phyloP scores from a whole-genome alignment of 2,113 vertebrate genomes.

The Cottus gobio region DNA sequence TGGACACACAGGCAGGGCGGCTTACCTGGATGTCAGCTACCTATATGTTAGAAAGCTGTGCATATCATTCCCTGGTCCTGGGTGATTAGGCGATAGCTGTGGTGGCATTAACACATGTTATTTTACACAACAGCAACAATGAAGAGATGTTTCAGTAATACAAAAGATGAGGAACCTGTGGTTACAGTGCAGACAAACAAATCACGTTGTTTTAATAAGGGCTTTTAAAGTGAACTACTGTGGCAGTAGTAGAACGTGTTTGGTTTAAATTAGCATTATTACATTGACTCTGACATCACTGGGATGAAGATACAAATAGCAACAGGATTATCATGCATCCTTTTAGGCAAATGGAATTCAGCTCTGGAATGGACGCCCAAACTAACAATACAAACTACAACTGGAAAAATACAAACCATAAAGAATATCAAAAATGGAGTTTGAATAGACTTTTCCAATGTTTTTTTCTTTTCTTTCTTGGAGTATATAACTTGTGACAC shows the following conservation, averaged over 20 bases:
- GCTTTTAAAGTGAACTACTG: neutral
- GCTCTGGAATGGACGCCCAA: neutral
- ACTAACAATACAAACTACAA: neutral
- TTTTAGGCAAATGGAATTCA: neutral
- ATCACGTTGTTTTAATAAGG: neutral
- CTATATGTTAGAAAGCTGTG: neutral
- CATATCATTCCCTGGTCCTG: neutral
- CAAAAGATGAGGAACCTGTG: neutral
- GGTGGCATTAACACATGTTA: neutral
- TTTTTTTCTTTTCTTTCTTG: neutral
- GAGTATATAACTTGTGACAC: neutral
- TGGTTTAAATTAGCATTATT: neutral
- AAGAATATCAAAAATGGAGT: neutral
- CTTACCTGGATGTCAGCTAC: neutral
- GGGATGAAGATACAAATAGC: neutral
- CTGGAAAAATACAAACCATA: neutral
- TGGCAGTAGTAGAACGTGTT: neutral
- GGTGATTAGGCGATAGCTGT: neutral
- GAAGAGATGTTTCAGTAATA: neutral
- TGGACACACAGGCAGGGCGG: neutral
- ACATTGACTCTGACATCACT: neutral
- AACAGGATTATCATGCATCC: neutral
- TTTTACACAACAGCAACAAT: neutral
- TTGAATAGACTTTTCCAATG: neutral
- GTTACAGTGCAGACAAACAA: constrained; percentile 3